Evolutionary conservation across 2,888 invertebrate genomes (phyloP).

Genomic region (Chydorus sphaericus): DNA sequence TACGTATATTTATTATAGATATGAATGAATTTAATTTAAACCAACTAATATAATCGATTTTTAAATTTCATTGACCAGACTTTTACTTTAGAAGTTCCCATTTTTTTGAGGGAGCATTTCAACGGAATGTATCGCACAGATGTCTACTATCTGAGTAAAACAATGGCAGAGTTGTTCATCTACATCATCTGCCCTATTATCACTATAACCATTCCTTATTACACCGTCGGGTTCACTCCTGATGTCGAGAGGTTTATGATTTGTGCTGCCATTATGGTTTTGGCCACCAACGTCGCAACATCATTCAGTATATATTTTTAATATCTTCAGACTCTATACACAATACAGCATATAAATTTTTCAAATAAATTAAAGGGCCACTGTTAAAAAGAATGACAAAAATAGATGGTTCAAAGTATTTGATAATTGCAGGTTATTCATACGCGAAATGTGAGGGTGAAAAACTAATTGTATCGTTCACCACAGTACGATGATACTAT

Average conservation of each 20-base stretch:
- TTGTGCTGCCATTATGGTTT: constrained; percentile 47
- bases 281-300: constrained; percentile 77
- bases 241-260: constrained; percentile 45
- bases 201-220: constrained; percentile 71
- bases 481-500: too few species aligned
- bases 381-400: too few species aligned
- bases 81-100: constrained; percentile 74
- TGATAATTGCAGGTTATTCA: too few species aligned
- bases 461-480: too few species aligned
- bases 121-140: constrained; percentile 83
- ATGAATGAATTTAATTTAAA: too few species aligned
- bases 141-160: constrained; percentile 81
- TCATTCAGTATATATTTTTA: constrained; percentile 84
- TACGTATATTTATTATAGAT: constrained; percentile 55
- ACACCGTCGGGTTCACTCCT: constrained; percentile 70
- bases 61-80: too few species aligned
- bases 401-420: too few species aligned
- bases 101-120: constrained; percentile 74
- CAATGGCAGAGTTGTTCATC: constrained; percentile 72
- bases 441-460: too few species aligned
- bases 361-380: too few species aligned
- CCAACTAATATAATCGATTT: background rate
- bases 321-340: too few species aligned
- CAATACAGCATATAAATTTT: too few species aligned
- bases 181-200: constrained; percentile 68